These are phyloP conservation scores for Acyrthosiphon pisum DNA, from an alignment of 1,140 invertebrate genomes.

Conservation along the genomic window DNA sequence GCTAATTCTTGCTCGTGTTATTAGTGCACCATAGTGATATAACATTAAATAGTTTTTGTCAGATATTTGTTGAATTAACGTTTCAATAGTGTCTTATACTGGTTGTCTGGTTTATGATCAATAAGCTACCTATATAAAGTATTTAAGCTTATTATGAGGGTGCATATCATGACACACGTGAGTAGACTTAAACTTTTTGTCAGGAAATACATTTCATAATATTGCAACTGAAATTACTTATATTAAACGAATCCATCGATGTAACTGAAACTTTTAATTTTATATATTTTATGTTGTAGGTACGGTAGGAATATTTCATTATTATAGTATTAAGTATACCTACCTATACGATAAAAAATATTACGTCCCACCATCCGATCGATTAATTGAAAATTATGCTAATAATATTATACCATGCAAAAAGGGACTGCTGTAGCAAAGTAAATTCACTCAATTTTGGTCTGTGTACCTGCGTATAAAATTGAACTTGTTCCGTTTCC, in stretches of 20 bases:
- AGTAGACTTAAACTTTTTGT: neutral
- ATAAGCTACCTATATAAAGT: neutral
- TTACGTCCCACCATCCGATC: neutral
- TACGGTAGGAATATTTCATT: neutral
- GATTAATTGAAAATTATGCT: neutral
- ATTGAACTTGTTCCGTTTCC: neutral
- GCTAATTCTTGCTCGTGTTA: neutral
- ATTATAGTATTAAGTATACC: too few species aligned
- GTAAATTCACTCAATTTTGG: neutral
- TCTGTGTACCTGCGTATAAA: neutral
- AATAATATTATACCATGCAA: neutral
- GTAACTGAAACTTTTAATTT: neutral
- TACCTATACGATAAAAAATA: neutral
- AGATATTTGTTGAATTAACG: neutral
- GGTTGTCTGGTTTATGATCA: neutral
- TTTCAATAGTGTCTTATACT: too few species aligned
- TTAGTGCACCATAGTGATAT: too few species aligned
- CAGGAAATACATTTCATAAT: neutral
- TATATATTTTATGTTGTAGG: neutral
- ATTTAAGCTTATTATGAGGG: neutral
- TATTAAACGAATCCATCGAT: neutral
- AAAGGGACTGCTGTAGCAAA: neutral
- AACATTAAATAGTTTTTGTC: neutral
- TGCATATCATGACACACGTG: too few species aligned
- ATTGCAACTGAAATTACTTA: neutral